Evolutionary conservation across 2,113 vertebrate genomes (phyloP), one percentile per base, ranked within the genome.

Genomic region (Motacilla tschutschensis): DNA sequence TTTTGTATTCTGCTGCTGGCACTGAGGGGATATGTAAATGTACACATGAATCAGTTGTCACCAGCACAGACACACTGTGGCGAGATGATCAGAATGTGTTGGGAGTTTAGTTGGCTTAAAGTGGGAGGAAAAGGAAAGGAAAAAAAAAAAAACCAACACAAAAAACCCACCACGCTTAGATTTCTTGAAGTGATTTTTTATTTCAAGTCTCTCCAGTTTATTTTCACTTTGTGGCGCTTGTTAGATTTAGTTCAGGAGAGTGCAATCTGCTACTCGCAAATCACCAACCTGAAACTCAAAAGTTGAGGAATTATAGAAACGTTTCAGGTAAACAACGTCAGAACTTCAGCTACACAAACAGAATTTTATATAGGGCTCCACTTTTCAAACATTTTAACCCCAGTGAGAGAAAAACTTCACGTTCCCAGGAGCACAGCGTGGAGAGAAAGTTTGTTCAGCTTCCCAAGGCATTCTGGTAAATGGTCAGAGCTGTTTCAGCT

Each of bases 31-130:
- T 95, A 97, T 97, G 97, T 97, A 98, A 98, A 99, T 99, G 98
- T 98, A 96, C 97, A 98, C 98, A 98, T 98, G 98, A 99, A 99
- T 99, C 98, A 98, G 97, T 98, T 98, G 98, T 99, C 98, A 98
- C 97, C 97, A 97, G 96, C 97, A 95, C 97, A 98, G 97, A 99
- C 98, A 98, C 97, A 85, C 97, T 96, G 97, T 93, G 4, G 94
- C 94, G 97, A 98, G 98, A 98, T 94, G 97, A 98, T 95, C 96
- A 95, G 95, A 97, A 97, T 97, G 97, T 96, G 96, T 74, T 93
- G 95, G 94, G 97, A 95, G 96, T 96, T 96, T 96, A 96, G 96
- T 95, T 94, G 97, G 94, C 95, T 97, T 96, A 87, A 80, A 95
- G 83, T 63, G 74, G 93, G 91, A 87, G 81, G 65, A 17, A 70